Evolutionary conservation across 2,113 vertebrate species (phyloP).

Genomic region (Hemibates koningsi): DNA sequence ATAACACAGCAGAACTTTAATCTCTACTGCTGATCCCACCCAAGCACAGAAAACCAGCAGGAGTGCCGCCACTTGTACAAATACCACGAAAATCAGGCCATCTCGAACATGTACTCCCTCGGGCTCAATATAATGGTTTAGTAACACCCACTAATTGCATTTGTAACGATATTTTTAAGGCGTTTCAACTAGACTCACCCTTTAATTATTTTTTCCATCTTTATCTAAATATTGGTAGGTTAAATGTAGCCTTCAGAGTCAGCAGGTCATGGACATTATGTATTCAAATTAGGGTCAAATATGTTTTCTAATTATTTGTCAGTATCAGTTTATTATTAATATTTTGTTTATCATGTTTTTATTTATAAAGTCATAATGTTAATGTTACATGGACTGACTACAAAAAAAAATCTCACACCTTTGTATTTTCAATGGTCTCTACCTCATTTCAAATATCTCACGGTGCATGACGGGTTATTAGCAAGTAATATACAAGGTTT

Average conservation of each 20-base stretch:
- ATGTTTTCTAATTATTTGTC: not conserved
- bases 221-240: not conserved
- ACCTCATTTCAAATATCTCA: not conserved
- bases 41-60: not conserved
- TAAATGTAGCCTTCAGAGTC: not conserved
- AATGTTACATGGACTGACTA: not conserved
- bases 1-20: slow-evolving; percentile 24
- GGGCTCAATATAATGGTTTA: not conserved
- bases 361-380: not conserved
- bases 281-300: not conserved
- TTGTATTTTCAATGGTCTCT: not conserved
- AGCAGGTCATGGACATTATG: not conserved
- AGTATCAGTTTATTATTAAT: not conserved
- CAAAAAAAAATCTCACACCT: not conserved
- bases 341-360: not conserved
- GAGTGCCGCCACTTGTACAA: not conserved
- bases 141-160: not conserved
- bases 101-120: not conserved
- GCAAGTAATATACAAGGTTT: not conserved
- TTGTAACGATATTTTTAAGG: not conserved
- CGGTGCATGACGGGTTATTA: not conserved
- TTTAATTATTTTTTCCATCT: not conserved
- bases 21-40: slow-evolving; percentile 11
- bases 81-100: not conserved
- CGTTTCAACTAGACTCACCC: not conserved